phyloP scores from a whole-genome alignment of 2,888 invertebrate genomes.

The Eupsilia transversa region DNA sequence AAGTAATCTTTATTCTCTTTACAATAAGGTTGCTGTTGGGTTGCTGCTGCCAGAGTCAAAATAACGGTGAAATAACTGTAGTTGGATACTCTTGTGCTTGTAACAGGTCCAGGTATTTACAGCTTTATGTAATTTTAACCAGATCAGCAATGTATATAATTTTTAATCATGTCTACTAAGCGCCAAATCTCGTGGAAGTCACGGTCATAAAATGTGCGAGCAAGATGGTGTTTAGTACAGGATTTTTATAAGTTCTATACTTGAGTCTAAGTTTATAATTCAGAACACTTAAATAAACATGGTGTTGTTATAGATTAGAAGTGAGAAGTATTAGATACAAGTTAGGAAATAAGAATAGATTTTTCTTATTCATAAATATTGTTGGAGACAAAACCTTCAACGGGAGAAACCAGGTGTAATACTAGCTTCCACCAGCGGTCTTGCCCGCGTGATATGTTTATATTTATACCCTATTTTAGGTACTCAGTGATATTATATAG shows the following conservation, averaged over 20 bases:
- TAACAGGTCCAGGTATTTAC: neutral
- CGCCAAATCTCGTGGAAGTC: neutral
- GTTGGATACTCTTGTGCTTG: neutral
- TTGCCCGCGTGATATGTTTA: too few relatives aligned
- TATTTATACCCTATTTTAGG: too few relatives aligned
- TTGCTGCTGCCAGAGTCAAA: neutral
- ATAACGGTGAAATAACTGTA: neutral
- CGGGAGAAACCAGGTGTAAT: neutral
- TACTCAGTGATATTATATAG: too few relatives aligned
- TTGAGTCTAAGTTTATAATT: constrained; percentile 32
- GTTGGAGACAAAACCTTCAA: constrained; percentile 6
- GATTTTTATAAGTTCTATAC: neutral
- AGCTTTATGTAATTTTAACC: neutral
- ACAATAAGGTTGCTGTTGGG: neutral
- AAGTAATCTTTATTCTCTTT: neutral
- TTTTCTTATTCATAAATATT: constrained; percentile 47
- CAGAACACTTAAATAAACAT: constrained; percentile 45
- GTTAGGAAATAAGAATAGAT: constrained; percentile 49
- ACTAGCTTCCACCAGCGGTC: neutral
- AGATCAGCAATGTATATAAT: too few relatives aligned
- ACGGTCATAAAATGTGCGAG: neutral
- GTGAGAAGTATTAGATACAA: constrained; percentile 48
- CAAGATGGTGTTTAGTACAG: too few relatives aligned
- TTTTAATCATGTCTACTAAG: neutral
- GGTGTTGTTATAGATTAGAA: constrained; percentile 42